Evolutionary conservation across 2,113 vertebrate genomes (phyloP).

Genomic region (Triplophysa siluroides): DNA sequence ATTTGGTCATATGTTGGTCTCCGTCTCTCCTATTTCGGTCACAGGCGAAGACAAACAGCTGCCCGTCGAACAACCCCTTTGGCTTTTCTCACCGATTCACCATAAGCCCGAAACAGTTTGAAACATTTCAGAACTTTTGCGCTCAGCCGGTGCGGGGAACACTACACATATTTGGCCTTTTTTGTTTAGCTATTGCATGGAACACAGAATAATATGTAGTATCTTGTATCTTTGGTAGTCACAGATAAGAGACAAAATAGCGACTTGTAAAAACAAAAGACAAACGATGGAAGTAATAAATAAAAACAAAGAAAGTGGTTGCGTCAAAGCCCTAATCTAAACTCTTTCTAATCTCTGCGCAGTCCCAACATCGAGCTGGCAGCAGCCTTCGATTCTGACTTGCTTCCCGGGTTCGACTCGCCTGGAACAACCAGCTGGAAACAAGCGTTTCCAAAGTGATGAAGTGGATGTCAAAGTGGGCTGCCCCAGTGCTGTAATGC

Average conservation of each 20-base stretch:
- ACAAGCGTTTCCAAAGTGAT: constrained; percentile 67
- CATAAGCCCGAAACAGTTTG: constrained; percentile 58
- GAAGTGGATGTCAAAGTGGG: constrained; percentile 57
- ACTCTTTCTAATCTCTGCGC: constrained; percentile 23
- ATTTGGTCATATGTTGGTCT: constrained; percentile 69
- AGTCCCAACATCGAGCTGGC: not conserved
- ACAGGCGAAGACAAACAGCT: constrained; percentile 77
- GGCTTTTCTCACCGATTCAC: constrained; percentile 71
- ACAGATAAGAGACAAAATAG: constrained; percentile 79
- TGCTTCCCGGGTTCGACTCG: not conserved
- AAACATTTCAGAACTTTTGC: constrained; percentile 73
- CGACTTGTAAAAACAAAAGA: constrained; percentile 62
- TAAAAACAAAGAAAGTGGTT: constrained; percentile 75
- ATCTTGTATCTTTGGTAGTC: constrained; percentile 94
- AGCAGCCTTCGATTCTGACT: constrained; percentile 11
- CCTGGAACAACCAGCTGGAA: not conserved
- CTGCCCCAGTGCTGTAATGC: constrained; percentile 68
- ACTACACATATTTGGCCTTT: constrained; percentile 94
- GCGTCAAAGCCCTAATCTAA: constrained; percentile 46
- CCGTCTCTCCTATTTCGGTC: constrained; percentile 80
- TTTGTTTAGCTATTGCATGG: constrained; percentile 90
- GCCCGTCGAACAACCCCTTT: constrained; percentile 81
- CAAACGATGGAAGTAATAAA: constrained; percentile 82
- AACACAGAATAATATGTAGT: constrained; percentile 89
- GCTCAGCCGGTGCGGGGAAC: constrained; percentile 78